Conservation (phyloP, 2,888 invertebrate genomes). For the Chymomyza caudatula region DNA sequence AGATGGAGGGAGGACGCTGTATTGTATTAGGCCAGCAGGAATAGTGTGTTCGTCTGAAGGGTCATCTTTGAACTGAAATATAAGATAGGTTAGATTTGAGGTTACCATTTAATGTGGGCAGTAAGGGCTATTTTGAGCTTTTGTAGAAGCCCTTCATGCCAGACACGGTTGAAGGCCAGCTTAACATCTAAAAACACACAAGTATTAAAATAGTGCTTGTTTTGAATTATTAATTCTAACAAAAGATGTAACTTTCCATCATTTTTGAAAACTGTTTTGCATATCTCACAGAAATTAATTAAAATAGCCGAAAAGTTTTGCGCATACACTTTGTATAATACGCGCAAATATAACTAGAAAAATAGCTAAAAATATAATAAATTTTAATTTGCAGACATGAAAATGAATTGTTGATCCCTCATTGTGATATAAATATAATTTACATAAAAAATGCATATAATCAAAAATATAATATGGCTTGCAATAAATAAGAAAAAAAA, state of each 20-base stretch:
- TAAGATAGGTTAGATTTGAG: too few species aligned
- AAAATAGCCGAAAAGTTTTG: conserved; percentile 47
- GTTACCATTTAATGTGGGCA: too few species aligned
- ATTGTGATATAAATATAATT: conserved; percentile 38
- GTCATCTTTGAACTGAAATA: too few species aligned
- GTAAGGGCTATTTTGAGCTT: too few species aligned
- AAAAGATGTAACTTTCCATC: not conserved
- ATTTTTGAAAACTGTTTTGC: conserved; percentile 5
- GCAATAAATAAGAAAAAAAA: conserved; percentile 18
- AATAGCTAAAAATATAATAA: conserved; percentile 23
- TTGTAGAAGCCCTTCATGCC: too few species aligned
- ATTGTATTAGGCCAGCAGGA: too few species aligned
- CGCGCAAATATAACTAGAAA: conserved; percentile 25
- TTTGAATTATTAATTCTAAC: conserved; percentile 28
- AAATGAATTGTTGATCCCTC: conserved; percentile 47
- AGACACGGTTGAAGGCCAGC: too few species aligned
- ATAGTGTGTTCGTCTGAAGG: too few species aligned
- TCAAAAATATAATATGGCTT: conserved; percentile 42
- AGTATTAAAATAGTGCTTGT: conserved; percentile 39
- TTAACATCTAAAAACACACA: conserved; percentile 14
- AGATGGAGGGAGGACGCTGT: too few species aligned
- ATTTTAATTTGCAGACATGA: not conserved
- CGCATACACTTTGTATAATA: not conserved
- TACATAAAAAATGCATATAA: conserved; percentile 36
- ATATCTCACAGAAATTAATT: conserved; percentile 50